Evolutionary conservation across 2,797 vertebrate genomes (phyloP).

Genomic region (Hoplostethus atlanticus): DNA sequence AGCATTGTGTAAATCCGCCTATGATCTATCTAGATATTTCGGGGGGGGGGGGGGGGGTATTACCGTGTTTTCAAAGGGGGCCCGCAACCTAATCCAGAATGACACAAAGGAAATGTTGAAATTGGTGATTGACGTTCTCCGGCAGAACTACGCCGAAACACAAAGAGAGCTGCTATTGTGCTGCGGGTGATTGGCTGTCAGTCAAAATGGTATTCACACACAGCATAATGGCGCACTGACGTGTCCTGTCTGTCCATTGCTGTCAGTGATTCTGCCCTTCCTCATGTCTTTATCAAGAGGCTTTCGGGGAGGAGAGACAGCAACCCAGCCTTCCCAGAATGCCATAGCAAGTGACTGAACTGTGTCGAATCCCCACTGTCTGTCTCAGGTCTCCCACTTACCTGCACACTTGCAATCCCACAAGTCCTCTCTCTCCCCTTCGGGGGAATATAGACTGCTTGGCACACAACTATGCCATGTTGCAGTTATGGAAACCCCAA

Average conservation of each 20-base stretch:
- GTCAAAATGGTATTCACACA: slow-evolving; percentile 11
- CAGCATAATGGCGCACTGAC: slow-evolving; percentile 16
- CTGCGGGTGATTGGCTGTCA: slow-evolving; percentile 35
- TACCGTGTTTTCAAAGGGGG: not conserved
- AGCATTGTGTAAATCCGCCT: not conserved
- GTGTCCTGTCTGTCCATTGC: slow-evolving; percentile 19
- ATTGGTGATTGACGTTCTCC: not conserved
- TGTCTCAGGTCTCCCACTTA: slow-evolving; percentile 1
- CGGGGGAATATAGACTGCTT: not conserved
- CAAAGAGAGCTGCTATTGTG: slow-evolving; percentile 13
- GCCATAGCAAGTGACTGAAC: not conserved
- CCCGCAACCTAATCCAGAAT: not conserved
- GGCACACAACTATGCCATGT: not conserved
- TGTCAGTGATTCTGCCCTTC: slow-evolving; percentile 24
- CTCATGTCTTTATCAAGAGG: slow-evolving; percentile 19
- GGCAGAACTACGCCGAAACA: not conserved
- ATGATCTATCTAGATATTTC: not conserved
- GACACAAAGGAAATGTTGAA: not conserved
- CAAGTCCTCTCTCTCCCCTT: not conserved
- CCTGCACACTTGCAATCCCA: no score
- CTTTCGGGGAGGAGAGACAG: not conserved
- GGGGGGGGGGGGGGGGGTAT: not conserved
- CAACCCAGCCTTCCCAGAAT: slow-evolving; percentile 10
- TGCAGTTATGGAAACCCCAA: no score
- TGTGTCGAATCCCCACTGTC: slow-evolving; percentile 6